A percentile compares a stretch with the other conserved stretches of the same genome.
Conservation (phyloP, 2,797 vertebrate genomes). For the Pitangus sulphuratus region DNA sequence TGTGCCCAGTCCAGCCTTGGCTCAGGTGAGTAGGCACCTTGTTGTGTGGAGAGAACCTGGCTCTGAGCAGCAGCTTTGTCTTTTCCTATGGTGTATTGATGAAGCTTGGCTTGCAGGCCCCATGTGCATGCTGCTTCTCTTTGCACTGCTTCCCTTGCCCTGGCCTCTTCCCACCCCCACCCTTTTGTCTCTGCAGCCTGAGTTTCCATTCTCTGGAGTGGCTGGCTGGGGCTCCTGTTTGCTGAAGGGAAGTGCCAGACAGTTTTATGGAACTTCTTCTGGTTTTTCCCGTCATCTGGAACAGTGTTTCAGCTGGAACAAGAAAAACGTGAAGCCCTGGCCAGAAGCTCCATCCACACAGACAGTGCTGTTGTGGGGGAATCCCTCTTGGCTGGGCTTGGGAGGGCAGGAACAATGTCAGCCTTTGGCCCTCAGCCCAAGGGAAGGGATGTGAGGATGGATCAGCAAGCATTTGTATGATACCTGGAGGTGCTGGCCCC, state of each 20-base stretch:
- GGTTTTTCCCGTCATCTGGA: background rate
- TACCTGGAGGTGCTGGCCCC: background rate
- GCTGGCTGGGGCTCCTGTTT: constrained; percentile 20
- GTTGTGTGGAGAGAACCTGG: accelerated
- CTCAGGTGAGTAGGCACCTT: accelerated
- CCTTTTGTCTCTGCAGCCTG: constrained; percentile 24
- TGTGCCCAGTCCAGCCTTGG: accelerated
- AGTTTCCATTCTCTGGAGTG: background rate
- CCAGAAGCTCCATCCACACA: background rate
- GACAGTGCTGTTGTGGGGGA: background rate
- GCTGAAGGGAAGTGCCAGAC: constrained; percentile 20
- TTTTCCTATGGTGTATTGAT: accelerated
- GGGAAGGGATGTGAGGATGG: background rate
- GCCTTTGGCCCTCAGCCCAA: background rate
- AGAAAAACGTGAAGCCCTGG: background rate
- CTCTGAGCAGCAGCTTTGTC: background rate
- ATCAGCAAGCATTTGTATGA: accelerated
- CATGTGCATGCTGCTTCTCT: background rate
- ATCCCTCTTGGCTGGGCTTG: background rate
- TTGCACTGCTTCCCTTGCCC: background rate
- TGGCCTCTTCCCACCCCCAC: constrained; percentile 10
- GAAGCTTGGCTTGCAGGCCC: background rate
- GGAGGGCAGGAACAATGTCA: background rate
- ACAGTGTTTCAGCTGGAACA: background rate
- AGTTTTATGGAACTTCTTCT: constrained; percentile 29